Percentiles rank a stretch among this genome's conserved stretches.
These are phyloP conservation scores for Drosophila ficusphila DNA, from an alignment of 1,140 invertebrate genomes.

Conservation along the genomic window DNA sequence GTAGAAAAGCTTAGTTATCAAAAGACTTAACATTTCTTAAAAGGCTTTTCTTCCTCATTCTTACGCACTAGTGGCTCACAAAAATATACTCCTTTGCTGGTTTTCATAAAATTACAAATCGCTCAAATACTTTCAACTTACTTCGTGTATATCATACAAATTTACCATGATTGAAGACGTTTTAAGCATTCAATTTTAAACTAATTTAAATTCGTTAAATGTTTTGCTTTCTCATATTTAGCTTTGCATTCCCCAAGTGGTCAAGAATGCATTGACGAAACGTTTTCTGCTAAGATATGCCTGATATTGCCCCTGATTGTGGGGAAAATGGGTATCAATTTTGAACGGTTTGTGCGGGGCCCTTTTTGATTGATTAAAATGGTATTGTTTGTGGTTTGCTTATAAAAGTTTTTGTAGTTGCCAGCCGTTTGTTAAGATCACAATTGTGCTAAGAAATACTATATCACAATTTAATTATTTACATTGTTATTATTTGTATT, in stretches of 20 bases:
- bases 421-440: constrained; percentile 77
- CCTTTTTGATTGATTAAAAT: constrained; percentile 61
- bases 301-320: constrained; percentile 42
- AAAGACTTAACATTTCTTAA: constrained; percentile 56
- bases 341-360: constrained; percentile 16
- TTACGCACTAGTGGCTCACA: constrained; percentile 56
- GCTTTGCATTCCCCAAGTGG: constrained; percentile 11
- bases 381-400: constrained; percentile 15
- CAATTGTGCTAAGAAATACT: constrained; percentile 83
- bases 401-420: constrained; percentile 72
- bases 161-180: constrained; percentile 7
- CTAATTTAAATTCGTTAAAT: constrained; percentile 77
- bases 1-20: constrained; percentile 39
- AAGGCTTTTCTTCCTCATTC: constrained; percentile 21
- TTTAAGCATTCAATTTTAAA: constrained; percentile 52
- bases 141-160: constrained; percentile 25
- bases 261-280: constrained; percentile 29
- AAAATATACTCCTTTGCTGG: constrained; percentile 38
- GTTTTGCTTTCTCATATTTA: constrained; percentile 23
- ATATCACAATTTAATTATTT: constrained; percentile 82
- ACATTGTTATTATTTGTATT: constrained; percentile 76
- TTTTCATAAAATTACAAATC: constrained; percentile 38
- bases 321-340: constrained; percentile 9
- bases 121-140: constrained; percentile 8
- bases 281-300: constrained; percentile 54